Evolutionary conservation across 2,797 vertebrate species (phyloP).

Genomic region (Xiphorhynchus erythropygius): DNA sequence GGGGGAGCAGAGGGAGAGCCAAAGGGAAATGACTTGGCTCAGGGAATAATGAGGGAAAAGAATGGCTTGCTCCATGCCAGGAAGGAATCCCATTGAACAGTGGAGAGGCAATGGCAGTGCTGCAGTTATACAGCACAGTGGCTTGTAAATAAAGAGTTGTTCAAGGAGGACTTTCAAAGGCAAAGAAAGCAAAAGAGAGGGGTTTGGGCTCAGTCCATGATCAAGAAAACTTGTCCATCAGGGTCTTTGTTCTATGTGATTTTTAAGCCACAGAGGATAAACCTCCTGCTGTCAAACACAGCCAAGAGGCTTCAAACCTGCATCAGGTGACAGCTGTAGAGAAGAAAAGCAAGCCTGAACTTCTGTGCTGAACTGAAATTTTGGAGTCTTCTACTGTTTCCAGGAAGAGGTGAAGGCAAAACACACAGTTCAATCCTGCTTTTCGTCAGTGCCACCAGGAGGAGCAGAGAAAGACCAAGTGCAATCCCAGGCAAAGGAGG

Average conservation of each 20-base stretch:
- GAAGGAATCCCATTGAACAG: not conserved
- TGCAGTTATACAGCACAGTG: not conserved
- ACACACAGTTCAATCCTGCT: not conserved
- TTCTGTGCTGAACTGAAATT: not conserved
- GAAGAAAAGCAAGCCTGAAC: not conserved
- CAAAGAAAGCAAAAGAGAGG: not conserved
- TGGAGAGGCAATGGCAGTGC: not conserved
- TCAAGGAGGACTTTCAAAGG: not conserved
- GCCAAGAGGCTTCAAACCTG: not conserved
- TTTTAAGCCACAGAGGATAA: not conserved
- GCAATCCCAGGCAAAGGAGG: not conserved
- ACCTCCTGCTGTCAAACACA: accelerated
- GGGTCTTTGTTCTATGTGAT: not conserved
- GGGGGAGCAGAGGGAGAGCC: not conserved
- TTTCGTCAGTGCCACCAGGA: accelerated
- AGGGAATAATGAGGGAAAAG: not conserved
- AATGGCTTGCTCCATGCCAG: not conserved
- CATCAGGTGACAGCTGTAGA: not conserved
- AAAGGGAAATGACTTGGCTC: not conserved
- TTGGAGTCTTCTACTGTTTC: accelerated
- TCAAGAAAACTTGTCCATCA: not conserved
- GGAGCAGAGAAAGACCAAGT: not conserved
- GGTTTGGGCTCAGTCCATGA: not conserved
- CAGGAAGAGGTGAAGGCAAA: not conserved
- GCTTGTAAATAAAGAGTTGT: not conserved